phyloP scores from a whole-genome alignment of 1,140 invertebrate genomes.

The Mactra quadrangularis region DNA sequence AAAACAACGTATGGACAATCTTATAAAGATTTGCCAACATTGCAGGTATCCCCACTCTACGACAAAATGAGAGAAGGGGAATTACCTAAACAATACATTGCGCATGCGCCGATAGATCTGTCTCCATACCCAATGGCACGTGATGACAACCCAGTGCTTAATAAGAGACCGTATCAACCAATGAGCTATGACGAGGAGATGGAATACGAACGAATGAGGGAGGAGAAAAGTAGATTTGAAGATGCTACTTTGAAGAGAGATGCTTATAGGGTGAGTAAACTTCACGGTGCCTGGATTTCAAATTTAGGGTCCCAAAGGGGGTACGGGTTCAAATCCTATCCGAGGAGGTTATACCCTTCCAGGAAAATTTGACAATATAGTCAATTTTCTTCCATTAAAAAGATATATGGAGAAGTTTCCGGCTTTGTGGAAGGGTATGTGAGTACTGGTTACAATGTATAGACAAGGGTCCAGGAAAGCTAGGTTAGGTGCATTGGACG shows the following conservation, averaged over 20 bases:
- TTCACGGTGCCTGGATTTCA: too few species aligned
- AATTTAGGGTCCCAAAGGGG: too few species aligned
- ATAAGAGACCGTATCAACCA: constrained; percentile 10
- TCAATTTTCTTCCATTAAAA: too few species aligned
- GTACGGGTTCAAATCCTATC: too few species aligned
- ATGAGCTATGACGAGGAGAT: background rate
- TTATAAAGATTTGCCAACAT: constrained; percentile 28
- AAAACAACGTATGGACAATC: constrained; percentile 25
- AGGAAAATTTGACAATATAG: too few species aligned
- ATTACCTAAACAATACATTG: too few species aligned
- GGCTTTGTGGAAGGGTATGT: too few species aligned
- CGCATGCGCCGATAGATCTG: constrained; percentile 4
- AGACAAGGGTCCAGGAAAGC: too few species aligned
- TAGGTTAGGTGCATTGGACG: too few species aligned
- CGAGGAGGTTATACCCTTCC: too few species aligned
- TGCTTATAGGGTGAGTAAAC: constrained; percentile 28
- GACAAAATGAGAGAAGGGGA: background rate
- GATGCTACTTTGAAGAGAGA: constrained; percentile 13
- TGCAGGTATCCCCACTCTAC: constrained; percentile 17
- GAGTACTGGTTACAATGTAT: too few species aligned
- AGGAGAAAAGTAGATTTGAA: constrained; percentile 8
- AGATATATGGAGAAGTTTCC: too few species aligned
- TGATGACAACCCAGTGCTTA: background rate
- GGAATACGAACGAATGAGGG: background rate
- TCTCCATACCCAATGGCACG: constrained; percentile 31